Evolutionary conservation across 1,140 invertebrate species (phyloP).

Genomic region (Atta colombica): DNA sequence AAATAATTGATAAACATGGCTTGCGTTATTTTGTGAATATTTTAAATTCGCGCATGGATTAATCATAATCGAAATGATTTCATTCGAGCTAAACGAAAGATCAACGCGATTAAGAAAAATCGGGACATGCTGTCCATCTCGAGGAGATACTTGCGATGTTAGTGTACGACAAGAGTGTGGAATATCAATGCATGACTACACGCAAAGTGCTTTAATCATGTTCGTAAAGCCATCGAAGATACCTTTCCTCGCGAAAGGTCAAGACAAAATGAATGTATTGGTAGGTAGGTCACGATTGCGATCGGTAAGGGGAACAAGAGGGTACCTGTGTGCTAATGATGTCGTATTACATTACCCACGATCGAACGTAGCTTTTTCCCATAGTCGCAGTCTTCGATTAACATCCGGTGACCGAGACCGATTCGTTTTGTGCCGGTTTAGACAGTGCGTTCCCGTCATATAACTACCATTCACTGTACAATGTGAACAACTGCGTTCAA

Average conservation of each 20-base stretch:
- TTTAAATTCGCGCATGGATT: background rate
- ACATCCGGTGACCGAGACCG: constrained; percentile 23
- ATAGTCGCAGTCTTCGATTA: constrained; percentile 11
- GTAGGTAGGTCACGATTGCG: constrained; percentile 65
- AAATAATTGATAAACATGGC: background rate
- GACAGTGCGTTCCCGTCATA: background rate
- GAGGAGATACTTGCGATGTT: background rate
- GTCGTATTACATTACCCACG: constrained; percentile 39
- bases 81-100: background rate
- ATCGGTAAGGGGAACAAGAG: constrained; percentile 52
- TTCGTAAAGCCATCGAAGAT: constrained; percentile 62
- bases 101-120: background rate
- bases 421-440: constrained; percentile 32
- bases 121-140: background rate
- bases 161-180: background rate
- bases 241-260: constrained; percentile 75
- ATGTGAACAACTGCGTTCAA: background rate
- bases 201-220: constrained; percentile 54
- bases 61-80: background rate
- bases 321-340: constrained; percentile 14
- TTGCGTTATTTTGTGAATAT: constrained; percentile 13
- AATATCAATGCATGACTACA: constrained; percentile 4
- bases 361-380: constrained; percentile 40
- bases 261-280: constrained; percentile 66
- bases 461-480: background rate